Base-by-base conservation (phyloP, 1,140 invertebrate genomes). In the Drosophila athabasca region DNA sequence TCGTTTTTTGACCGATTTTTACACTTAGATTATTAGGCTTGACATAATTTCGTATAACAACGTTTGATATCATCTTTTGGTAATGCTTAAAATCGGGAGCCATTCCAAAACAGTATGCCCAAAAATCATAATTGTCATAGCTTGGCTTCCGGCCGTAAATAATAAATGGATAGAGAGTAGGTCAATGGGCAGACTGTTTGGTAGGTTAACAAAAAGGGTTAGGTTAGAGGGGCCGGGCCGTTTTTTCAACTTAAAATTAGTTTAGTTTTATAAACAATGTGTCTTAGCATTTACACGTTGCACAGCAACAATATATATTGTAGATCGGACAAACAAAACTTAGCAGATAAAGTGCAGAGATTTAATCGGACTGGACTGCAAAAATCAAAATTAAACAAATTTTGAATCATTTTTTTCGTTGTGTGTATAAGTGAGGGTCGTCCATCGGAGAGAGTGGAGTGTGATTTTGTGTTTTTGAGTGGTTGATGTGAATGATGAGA, bases 241-340 rank as follows among this genome's bases (percentile, higher is more conserved):
- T 70, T 48, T 39, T 61, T 66, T 49, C n/a, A n/a, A 43, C 82
- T 85, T 87, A 87, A 17, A 71, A 48, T 52, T 68, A 77, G 45
- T 45, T 13, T 35, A 26, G 44, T 50, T 68, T 61, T 70, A 83
- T 64, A 68, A 84, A 87, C 82, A 87, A 69, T 66, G 39, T 87
- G 54, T 60, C 73, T 85, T 85, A 87, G 59, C 57, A 44, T 66
- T 62, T 79, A 84, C 50, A 65, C 52, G 84, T 89, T 78, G 83
- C 84, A 87, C 84, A 87, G 82, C 82, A 85, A 85, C 83, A 76
- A 84, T 84, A 57, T 17, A 61, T 65, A 60, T 72, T 72, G 49
- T 22, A 78, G 59, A 87, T 87, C 83, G 83, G 83, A 87, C 83
- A 87, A 83, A 83, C 79, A 82, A 39, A 85, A 77, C 81, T 84